These are phyloP conservation scores for Tyrannus savana DNA, from an alignment of 2,113 vertebrate genomes.

Conservation along the genomic window DNA sequence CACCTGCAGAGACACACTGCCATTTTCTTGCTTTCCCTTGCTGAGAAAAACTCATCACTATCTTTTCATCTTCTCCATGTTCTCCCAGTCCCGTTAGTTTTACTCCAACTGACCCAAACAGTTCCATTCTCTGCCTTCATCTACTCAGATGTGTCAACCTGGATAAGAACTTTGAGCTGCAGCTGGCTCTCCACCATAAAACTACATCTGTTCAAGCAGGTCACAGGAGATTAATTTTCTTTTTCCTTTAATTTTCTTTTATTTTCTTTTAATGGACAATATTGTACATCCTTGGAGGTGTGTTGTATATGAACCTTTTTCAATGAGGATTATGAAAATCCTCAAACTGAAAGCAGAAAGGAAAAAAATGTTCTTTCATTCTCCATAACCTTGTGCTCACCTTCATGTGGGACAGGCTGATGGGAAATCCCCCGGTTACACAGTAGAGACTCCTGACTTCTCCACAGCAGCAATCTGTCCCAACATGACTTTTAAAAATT, in stretches of 20 bases:
- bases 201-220: not conserved
- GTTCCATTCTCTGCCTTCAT: not conserved
- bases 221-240: not conserved
- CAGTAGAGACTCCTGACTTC: not conserved
- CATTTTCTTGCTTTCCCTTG: not conserved
- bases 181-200: not conserved
- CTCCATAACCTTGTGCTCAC: not conserved
- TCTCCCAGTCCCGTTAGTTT: not conserved
- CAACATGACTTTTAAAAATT: not conserved
- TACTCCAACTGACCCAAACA: not conserved
- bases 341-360: not conserved
- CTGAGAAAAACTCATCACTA: not conserved
- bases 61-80: accelerated
- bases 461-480: not conserved
- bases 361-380: not conserved
- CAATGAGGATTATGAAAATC: not conserved
- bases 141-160: not conserved
- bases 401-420: not conserved
- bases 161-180: not conserved
- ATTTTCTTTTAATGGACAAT: not conserved
- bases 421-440: not conserved
- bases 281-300: not conserved
- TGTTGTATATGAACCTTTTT: not conserved
- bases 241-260: not conserved
- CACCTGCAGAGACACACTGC: not conserved